Evolutionary conservation across 2,888 invertebrate species (phyloP), one percentile per base, ranked within the genome.

Genomic region (Trissoscelio sp.): DNA sequence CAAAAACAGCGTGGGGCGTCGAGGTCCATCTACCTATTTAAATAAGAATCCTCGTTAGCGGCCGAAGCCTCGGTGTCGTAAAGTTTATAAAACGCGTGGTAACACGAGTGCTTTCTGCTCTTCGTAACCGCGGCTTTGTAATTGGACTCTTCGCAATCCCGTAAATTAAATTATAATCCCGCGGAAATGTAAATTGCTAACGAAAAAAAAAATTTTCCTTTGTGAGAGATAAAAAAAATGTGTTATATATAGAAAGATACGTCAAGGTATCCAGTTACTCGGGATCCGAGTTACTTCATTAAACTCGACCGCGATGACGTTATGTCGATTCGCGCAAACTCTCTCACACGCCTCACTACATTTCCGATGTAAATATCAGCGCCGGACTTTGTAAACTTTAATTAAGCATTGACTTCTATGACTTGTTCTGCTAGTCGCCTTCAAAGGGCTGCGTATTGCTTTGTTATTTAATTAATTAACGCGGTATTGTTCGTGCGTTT

Each of bases 91-190:
- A 42, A 60, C 42, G 24, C 42, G n/a, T n/a, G 42, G 42, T 44
- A 42, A 60, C 20, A n/a, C 24, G 60, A 14, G 11, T 28, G 12
- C 16, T 46, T 7, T 55, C 9, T 55, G 24, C 14, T 44, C 9
- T 16, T 16, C 7, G 37, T 22, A 60, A 11, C 28, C 60, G 44
- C 60, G n/a, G 22, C 4, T 12, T 22, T 28, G 60, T 60, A 60
- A 44, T 60, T 60, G 44, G 44, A 60, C 28, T 28, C 44, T 44
- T 42, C 22, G 46, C 62, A 31, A 44, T 44, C 31, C 44, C 31
- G 46, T 28, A 46, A 62, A 62, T 62, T 62, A 28, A 62, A 62
- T 62, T 62, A 62, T 46, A 18, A 46, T 31, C 31, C 22, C n/a
- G 24, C 46, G 22, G 9, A 62, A 62, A 62, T 44, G 62, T 31